Conservation (phyloP, 2,888 invertebrate species). For the Pelosia muscerda region DNA sequence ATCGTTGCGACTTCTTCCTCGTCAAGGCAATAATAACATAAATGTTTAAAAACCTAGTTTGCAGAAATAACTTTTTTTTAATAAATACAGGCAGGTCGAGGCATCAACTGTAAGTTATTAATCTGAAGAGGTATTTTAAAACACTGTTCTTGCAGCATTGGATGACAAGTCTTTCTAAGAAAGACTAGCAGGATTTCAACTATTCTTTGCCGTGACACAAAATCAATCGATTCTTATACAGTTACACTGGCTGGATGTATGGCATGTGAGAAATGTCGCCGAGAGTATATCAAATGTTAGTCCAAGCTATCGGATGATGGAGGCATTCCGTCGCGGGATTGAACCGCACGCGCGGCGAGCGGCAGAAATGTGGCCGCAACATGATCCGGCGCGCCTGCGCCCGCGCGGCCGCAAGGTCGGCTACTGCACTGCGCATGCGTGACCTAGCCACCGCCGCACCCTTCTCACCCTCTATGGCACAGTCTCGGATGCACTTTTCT, state of each 20-base stretch:
- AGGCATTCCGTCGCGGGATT: slow-evolving; percentile 80
- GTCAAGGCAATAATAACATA: neutral
- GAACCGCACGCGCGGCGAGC: slow-evolving; percentile 81
- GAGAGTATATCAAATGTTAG: slow-evolving; percentile 80
- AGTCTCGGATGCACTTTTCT: slow-evolving; percentile 13
- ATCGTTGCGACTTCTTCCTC: neutral
- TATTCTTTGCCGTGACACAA: slow-evolving; percentile 45
- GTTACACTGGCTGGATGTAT: slow-evolving; percentile 68
- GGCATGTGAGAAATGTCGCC: slow-evolving; percentile 73
- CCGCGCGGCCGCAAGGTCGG: slow-evolving; percentile 77
- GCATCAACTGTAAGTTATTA: slow-evolving; percentile 12
- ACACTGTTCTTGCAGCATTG: slow-evolving; percentile 24
- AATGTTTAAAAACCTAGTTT: neutral
- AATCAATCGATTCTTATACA: slow-evolving; percentile 58
- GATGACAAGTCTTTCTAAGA: slow-evolving; percentile 40
- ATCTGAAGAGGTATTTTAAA: slow-evolving; percentile 19
- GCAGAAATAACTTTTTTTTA: neutral
- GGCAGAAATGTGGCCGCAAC: slow-evolving; percentile 81
- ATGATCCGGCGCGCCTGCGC: slow-evolving; percentile 66
- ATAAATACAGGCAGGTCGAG: neutral
- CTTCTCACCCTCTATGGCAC: slow-evolving; percentile 21
- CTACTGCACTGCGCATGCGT: slow-evolving; percentile 82
- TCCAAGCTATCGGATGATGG: slow-evolving; percentile 76
- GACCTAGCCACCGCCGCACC: slow-evolving; percentile 60
- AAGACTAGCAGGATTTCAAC: slow-evolving; percentile 43